These are phyloP conservation scores for Oligia fasciuncula DNA, from an alignment of 2,888 invertebrate species.

Conservation along the genomic window DNA sequence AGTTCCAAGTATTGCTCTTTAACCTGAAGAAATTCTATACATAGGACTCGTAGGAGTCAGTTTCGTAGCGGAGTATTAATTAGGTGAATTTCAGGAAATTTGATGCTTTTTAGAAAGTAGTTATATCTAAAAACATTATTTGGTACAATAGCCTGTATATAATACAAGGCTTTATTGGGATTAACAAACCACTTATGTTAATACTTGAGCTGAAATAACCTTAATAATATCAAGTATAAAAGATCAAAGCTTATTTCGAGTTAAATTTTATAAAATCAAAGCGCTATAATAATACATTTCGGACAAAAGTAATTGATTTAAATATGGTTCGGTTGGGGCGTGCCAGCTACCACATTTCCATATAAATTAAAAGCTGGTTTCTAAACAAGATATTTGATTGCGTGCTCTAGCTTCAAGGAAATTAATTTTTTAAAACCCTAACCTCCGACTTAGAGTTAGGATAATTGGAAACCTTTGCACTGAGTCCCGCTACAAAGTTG, in stretches of 20 bases:
- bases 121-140: not conserved
- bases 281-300: constrained; percentile 56
- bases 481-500: constrained; percentile 22
- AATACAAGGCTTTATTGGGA: not conserved
- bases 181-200: not conserved
- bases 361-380: constrained; percentile 84
- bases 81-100: not conserved
- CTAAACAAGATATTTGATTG: constrained; percentile 81
- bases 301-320: constrained; percentile 73
- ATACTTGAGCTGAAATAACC: not conserved
- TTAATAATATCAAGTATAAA: constrained; percentile 4
- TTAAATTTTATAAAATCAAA: constrained; percentile 54
- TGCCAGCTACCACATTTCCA: constrained; percentile 79
- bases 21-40: not conserved
- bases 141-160: not conserved
- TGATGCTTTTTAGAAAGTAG: not conserved
- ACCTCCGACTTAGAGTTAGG: constrained; percentile 46
- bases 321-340: constrained; percentile 70
- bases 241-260: constrained; percentile 25
- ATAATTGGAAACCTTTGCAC: constrained; percentile 52
- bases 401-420: constrained; percentile 66
- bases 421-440: constrained; percentile 59
- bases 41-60: not conserved
- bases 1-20: constrained; percentile 23
- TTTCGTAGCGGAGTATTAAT: not conserved